These are phyloP conservation scores for Orgyia antiqua DNA, from an alignment of 2,888 invertebrate genomes.

Conservation along the genomic window DNA sequence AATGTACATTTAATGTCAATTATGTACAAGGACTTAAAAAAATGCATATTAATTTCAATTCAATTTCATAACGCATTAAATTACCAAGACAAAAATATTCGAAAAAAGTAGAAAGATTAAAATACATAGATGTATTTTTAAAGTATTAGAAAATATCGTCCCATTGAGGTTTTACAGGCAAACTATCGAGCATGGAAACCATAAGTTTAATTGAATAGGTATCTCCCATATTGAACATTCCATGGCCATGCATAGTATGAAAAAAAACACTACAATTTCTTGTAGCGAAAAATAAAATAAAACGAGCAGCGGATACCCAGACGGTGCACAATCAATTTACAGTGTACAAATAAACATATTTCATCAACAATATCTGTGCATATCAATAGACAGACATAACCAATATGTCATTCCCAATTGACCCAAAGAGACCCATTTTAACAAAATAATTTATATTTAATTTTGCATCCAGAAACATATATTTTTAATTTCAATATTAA, in stretches of 20 bases:
- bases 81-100: conserved; percentile 25
- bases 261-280: conserved; percentile 52
- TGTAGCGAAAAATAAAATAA: conserved; percentile 54
- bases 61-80: conserved; percentile 18
- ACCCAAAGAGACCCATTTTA: conserved; percentile 34
- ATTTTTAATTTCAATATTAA: conserved; percentile 21
- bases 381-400: conserved; percentile 37
- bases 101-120: conserved; percentile 19
- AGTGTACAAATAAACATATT: conserved; percentile 51
- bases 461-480: conserved; percentile 24
- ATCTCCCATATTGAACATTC: conserved; percentile 48
- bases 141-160: conserved; percentile 24
- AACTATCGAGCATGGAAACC: conserved; percentile 38
- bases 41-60: conserved; percentile 6
- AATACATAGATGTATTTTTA: conserved; percentile 17
- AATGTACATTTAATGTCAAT: conserved; percentile 26
- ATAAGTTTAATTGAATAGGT: conserved; percentile 27
- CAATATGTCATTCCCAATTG: conserved; percentile 58
- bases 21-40: conserved; percentile 25
- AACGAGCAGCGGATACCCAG: conserved; percentile 54
- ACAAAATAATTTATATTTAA: conserved; percentile 16
- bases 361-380: conserved; percentile 36
- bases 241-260: conserved; percentile 67
- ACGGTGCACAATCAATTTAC: conserved; percentile 64
- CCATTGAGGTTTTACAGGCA: conserved; percentile 41